Conservation (phyloP, 1,140 invertebrate species). For the Dendrolimus kikuchii region DNA sequence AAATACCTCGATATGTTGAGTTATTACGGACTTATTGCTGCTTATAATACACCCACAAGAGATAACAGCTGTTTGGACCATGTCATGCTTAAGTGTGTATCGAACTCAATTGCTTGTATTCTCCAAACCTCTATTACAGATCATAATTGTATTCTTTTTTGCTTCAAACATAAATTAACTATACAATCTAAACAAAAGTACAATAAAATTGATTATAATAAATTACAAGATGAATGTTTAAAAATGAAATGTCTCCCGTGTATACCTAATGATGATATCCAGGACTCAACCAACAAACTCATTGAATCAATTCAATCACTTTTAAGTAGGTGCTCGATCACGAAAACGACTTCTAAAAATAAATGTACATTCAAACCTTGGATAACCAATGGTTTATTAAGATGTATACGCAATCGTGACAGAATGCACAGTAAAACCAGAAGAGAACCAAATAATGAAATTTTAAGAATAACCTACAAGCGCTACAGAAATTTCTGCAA, state of each 20-base stretch:
- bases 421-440: conserved; percentile 13
- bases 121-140: conserved; percentile 3
- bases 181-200: background rate
- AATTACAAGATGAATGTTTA: background rate
- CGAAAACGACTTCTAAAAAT: conserved; percentile 2
- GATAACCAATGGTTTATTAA: conserved; percentile 11
- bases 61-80: conserved; percentile 7
- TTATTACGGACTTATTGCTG: conserved; percentile 6
- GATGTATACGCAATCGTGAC: conserved; percentile 12
- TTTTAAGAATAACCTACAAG: conserved; percentile 8
- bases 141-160: conserved; percentile 2
- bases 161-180: background rate
- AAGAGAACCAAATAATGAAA: conserved; percentile 9
- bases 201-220: background rate
- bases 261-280: background rate
- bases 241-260: background rate
- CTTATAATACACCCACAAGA: conserved; percentile 9
- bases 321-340: background rate
- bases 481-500: conserved; percentile 1
- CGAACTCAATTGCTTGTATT: background rate
- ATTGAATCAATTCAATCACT: background rate
- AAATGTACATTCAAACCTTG: conserved; percentile 15
- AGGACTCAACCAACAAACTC: background rate
- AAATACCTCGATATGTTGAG: conserved; percentile 7
- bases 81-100: conserved; percentile 6